These are phyloP conservation scores for Delia radicum DNA, from an alignment of 1,140 invertebrate species.

Conservation along the genomic window DNA sequence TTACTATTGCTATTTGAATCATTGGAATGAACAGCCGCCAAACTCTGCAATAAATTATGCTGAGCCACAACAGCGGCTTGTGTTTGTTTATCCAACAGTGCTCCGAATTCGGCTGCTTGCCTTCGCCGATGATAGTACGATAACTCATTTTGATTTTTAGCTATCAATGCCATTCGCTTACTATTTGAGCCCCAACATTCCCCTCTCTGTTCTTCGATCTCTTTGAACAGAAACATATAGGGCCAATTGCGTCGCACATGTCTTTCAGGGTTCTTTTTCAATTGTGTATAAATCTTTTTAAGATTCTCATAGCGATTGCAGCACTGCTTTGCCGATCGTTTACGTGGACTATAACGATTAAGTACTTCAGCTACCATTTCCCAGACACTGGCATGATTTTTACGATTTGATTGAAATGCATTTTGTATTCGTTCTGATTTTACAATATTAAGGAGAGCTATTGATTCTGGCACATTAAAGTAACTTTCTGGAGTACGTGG, in stretches of 20 bases:
- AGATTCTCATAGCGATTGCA: conserved; percentile 54
- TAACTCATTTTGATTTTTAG: conserved; percentile 50
- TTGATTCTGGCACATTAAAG: conserved; percentile 53
- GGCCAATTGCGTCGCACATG: conserved; percentile 54
- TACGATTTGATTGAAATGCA: conserved; percentile 54
- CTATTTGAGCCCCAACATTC: conserved; percentile 54
- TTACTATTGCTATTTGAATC: conserved; percentile 51
- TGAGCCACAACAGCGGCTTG: conserved; percentile 30
- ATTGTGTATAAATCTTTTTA: conserved; percentile 53
- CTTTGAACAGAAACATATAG: conserved; percentile 54
- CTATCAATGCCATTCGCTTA: conserved; percentile 45
- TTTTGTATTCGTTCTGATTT: conserved; percentile 53
- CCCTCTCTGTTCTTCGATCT: conserved; percentile 53
- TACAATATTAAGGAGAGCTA: conserved; percentile 51
- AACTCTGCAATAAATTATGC: conserved; percentile 42
- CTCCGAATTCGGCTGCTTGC: conserved; percentile 46
- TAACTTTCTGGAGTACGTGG: conserved; percentile 53
- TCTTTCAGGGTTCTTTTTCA: conserved; percentile 52
- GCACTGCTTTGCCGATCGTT: conserved; percentile 51
- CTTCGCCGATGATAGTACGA: conserved; percentile 50
- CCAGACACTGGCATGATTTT: conserved; percentile 54
- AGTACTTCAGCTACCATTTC: conserved; percentile 54
- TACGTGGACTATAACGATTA: conserved; percentile 47
- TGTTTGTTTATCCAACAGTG: conserved; percentile 43
- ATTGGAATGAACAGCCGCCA: conserved; percentile 43